These are phyloP conservation scores for Onychomys leucogaster DNA, from an alignment of 2,797 vertebrate species.

Conservation along the genomic window DNA sequence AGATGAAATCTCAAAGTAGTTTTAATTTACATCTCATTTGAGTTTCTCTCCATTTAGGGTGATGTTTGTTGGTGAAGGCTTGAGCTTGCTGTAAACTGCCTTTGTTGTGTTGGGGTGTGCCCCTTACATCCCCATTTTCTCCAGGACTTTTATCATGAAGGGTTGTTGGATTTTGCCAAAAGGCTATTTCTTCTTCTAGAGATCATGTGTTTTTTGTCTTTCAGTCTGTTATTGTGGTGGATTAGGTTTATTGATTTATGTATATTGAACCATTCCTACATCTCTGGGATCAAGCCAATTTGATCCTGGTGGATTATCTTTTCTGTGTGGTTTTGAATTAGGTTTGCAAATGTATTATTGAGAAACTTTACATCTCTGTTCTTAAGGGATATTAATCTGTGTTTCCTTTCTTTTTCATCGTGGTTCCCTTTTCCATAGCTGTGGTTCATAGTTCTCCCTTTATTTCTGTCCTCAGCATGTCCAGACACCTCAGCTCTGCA, in stretches of 20 bases:
- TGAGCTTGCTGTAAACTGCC: not conserved
- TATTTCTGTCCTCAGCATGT: not conserved
- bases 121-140: not conserved
- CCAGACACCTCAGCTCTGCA: not conserved
- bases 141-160: not conserved
- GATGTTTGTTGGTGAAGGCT: not conserved
- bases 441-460: not conserved
- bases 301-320: not conserved
- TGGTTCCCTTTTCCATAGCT: too few species aligned
- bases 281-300: not conserved
- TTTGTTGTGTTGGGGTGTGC: not conserved
- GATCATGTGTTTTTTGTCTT: not conserved
- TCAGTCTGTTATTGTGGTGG: not conserved
- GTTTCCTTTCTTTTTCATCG: not conserved
- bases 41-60: not conserved
- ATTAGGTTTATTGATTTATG: not conserved
- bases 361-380: not conserved
- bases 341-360: not conserved
- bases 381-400: not conserved
- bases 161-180: not conserved
- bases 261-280: not conserved
- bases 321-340: not conserved
- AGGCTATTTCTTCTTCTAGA: not conserved
- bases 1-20: not conserved
- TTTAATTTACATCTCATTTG: not conserved